phyloP scores from a whole-genome alignment of 53 echinoderm and acorn worm genomes.

The Antedon mediterranea region DNA sequence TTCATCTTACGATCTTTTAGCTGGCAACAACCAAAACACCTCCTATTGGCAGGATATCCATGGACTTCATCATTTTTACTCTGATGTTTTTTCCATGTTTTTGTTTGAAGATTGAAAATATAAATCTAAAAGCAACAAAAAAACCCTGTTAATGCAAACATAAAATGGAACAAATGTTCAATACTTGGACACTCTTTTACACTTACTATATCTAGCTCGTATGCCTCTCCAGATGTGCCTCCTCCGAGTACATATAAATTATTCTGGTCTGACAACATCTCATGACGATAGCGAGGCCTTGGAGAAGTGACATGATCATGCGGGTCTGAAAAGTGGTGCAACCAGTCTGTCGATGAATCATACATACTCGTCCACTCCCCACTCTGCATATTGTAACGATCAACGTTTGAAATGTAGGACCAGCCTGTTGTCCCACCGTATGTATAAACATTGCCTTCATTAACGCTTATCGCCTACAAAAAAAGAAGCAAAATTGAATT shows the following conservation, averaged over 20 bases:
- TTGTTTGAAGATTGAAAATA: conserved; percentile 54
- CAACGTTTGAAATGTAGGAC: conserved; percentile 68
- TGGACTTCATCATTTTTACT: conserved; percentile 37
- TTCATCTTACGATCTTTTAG: conserved; percentile 10
- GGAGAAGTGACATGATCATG: conserved; percentile 9
- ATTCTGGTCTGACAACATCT: conserved; percentile 57
- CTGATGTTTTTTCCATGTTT: conserved; percentile 31
- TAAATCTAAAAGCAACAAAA: conserved; percentile 29
- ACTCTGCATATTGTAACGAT: conserved; percentile 39
- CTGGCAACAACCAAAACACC: conserved; percentile 75
- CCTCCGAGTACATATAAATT: conserved; percentile 74
- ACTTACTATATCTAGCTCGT: conserved; percentile 55
- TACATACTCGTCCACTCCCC: conserved; percentile 26
- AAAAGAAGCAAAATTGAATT: too few species aligned
- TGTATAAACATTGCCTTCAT: conserved; percentile 39
- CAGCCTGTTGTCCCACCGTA: conserved; percentile 88
- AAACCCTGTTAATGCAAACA: too few species aligned
- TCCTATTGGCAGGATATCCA: conserved; percentile 54
- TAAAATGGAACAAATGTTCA: too few species aligned
- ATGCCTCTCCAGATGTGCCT: conserved; percentile 52
- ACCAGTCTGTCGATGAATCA: not conserved
- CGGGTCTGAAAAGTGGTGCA: not conserved
- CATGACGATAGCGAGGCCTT: conserved; percentile 68
- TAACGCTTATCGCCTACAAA: conserved; percentile 53
- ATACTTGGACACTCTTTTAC: too few species aligned